A percentile compares a stretch with the other conserved stretches of the same genome.
Conservation (phyloP, 2,113 vertebrate genomes). For the Syngnathus floridae region DNA sequence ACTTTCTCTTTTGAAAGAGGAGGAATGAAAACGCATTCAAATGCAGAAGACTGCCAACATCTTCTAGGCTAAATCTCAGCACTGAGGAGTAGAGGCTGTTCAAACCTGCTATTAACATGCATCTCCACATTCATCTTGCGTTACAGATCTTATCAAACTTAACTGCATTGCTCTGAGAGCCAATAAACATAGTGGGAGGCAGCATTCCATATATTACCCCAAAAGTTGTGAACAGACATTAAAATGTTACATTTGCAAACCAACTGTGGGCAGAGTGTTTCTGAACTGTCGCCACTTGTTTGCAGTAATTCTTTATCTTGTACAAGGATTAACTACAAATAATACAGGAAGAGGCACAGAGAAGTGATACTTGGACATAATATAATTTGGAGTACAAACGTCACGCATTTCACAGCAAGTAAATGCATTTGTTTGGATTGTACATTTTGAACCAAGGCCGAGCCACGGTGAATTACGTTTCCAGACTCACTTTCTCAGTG, state of each 20-base stretch:
- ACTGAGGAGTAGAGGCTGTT: constrained; percentile 6
- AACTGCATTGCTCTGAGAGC: neutral
- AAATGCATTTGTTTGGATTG: too few relatives aligned
- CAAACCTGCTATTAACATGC: constrained; percentile 1
- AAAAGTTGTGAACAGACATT: neutral
- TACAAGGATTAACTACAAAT: neutral
- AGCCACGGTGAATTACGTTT: too few relatives aligned
- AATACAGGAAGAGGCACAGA: neutral
- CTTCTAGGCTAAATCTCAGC: neutral
- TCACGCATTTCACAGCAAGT: too few relatives aligned
- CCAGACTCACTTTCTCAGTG: too few relatives aligned
- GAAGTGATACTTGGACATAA: neutral
- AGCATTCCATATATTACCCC: neutral
- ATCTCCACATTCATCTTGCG: constrained; percentile 4
- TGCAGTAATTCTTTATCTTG: neutral
- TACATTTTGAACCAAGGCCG: too few relatives aligned
- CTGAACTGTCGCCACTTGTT: neutral
- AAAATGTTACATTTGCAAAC: neutral
- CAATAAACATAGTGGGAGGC: neutral
- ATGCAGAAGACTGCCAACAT: constrained; percentile 13
- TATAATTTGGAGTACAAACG: neutral
- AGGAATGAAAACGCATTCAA: constrained; percentile 24
- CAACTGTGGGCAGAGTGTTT: neutral
- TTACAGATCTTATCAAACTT: constrained; percentile 1
- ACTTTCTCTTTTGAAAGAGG: constrained; percentile 25